Evolutionary conservation across 2,797 vertebrate genomes (phyloP).

Genomic region (Balearica regulorum): DNA sequence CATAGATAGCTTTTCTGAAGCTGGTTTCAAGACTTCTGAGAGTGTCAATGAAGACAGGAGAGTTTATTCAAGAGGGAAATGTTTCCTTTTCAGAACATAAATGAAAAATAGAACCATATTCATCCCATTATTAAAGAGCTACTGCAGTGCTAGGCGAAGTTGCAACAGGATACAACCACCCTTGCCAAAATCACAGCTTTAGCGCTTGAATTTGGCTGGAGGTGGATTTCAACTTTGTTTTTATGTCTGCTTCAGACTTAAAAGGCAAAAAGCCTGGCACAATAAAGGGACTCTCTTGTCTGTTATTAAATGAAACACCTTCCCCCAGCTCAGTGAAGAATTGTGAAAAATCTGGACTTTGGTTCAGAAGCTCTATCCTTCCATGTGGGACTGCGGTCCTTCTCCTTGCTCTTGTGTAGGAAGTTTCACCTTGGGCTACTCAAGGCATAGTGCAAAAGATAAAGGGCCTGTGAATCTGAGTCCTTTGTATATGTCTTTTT

Average conservation of each 20-base stretch:
- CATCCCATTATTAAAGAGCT: background rate
- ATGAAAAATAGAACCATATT: background rate
- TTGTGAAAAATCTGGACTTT: background rate
- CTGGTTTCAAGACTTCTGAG: background rate
- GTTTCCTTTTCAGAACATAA: background rate
- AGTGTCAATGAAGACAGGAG: background rate
- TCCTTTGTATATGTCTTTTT: background rate
- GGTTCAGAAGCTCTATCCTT: background rate
- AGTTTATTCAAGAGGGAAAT: background rate
- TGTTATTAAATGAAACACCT: background rate
- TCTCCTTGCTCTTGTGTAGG: background rate
- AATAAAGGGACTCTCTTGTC: background rate
- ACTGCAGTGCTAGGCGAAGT: background rate
- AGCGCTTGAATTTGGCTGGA: background rate
- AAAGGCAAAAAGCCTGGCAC: background rate
- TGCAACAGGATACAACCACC: background rate
- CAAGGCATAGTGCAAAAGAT: background rate
- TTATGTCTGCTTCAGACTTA: background rate
- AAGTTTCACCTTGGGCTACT: background rate
- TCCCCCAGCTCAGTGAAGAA: background rate
- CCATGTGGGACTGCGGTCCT: rapidly evolving
- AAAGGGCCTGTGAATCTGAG: background rate
- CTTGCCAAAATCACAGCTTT: background rate
- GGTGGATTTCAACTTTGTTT: constrained; percentile 34
- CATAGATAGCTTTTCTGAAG: background rate